Base-by-base conservation (phyloP, 2,888 invertebrate genomes). In the Cerceris rybyensis region DNA sequence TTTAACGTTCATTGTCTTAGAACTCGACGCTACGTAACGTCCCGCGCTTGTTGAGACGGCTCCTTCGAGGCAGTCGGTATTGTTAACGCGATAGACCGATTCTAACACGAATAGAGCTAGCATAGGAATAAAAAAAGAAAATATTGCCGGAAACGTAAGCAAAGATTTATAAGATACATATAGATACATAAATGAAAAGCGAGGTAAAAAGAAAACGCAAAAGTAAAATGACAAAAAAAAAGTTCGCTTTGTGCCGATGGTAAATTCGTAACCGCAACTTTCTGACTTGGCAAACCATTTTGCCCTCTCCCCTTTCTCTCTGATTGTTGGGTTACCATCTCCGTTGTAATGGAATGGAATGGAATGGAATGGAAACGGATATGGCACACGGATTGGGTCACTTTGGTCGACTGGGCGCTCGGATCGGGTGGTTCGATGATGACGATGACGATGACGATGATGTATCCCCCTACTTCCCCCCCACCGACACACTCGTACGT, bases 211-310 rank as follows among this genome's bases (percentile, higher is more conserved):
- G 73, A 70, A 74, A 80, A 72, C 74, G 73, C 59, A 65, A 71
- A 77, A 76, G 83, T 79, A 78, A 83, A 82, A 79, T 73, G 70
- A 76, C 78, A 77, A 86, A 85, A 88, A 84, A 86, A 88, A 88
- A 87, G 87, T 85, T 89, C 87, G 92, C 88, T 90, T 93, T 93
- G 93, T 93, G 88, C 89, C 89, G 86, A 88, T 90, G 90, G 88
- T 90, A 88, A 90, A 88, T 89, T 90, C 91, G 91, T 91, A 91
- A 91, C 90, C 91, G 88, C 92, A 92, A 92, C 91, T 93, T 92
- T 93, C 93, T 94, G 94, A 94, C 94, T 94, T 94, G 94, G 94
- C 94, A 94, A 94, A 94, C 94, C 93, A 93, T 93, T 93, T 94
- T 94, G 94, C 94, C 94, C 94, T 94, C 94, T 94, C 94, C 93